Conservation (phyloP, 2,797 vertebrate genomes). For the Poeciliopsis presidionis region DNA sequence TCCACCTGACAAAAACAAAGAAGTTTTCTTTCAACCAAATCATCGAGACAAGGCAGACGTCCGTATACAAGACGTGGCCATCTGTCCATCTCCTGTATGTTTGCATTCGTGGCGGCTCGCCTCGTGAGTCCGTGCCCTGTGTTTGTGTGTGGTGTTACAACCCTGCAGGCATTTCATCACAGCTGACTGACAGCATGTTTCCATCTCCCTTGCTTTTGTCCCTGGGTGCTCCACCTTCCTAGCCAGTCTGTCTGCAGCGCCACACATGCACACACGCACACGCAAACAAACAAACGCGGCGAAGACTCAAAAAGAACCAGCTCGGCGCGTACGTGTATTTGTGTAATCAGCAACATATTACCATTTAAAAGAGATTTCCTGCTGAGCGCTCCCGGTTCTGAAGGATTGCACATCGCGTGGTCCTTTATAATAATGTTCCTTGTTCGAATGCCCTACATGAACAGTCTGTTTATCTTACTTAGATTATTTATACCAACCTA, state of each 20-base stretch:
- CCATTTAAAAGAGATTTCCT: slow-evolving; percentile 31
- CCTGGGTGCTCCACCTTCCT: slow-evolving; percentile 42
- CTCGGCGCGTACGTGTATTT: not conserved
- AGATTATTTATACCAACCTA: slow-evolving; percentile 8
- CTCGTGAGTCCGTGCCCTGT: slow-evolving; percentile 8
- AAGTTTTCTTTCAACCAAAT: slow-evolving; percentile 7
- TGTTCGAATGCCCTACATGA: slow-evolving; percentile 16
- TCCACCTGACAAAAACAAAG: not conserved
- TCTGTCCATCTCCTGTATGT: slow-evolving; percentile 1
- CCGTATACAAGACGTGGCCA: not conserved
- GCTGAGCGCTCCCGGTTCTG: slow-evolving; percentile 13
- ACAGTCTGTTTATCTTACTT: slow-evolving; percentile 18
- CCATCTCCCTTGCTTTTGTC: slow-evolving; percentile 56
- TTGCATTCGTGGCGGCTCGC: slow-evolving; percentile 22
- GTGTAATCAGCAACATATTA: slow-evolving; percentile 14
- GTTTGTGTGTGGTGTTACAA: slow-evolving; percentile 32
- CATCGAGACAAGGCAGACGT: not conserved
- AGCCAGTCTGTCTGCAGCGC: slow-evolving; percentile 39
- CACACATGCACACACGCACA: not conserved
- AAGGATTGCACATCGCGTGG: not conserved
- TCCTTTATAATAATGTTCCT: slow-evolving; percentile 16
- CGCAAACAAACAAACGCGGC: slow-evolving; percentile 1
- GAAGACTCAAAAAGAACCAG: slow-evolving; percentile 1
- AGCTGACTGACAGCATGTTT: slow-evolving; percentile 62
- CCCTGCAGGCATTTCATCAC: slow-evolving; percentile 63